Conservation (phyloP, 2,797 vertebrate genomes). For the Pachyuromys duprasi region DNA sequence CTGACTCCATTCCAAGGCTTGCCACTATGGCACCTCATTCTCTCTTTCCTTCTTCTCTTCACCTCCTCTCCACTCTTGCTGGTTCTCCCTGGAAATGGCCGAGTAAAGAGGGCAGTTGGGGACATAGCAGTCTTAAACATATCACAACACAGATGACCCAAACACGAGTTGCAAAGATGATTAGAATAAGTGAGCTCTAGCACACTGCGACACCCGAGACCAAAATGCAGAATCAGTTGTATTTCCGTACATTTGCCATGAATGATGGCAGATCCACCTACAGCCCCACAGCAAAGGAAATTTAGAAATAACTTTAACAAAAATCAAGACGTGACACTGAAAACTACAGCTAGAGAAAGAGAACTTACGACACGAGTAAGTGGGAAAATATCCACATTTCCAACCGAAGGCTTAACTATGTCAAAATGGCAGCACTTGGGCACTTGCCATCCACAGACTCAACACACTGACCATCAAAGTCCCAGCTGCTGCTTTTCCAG, state of each 20-base stretch:
- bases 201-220: neutral
- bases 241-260: neutral
- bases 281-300: neutral
- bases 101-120: neutral
- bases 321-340: neutral
- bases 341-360: constrained; percentile 27
- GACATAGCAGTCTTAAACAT: neutral
- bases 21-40: neutral
- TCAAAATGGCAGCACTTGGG: neutral
- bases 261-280: neutral
- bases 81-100: constrained; percentile 21
- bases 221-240: neutral
- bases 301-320: constrained; percentile 9
- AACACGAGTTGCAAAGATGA: neutral
- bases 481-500: neutral
- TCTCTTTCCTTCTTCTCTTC: neutral
- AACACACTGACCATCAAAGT: constrained; percentile 7
- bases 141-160: neutral
- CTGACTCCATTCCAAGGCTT: neutral
- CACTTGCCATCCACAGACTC: neutral
- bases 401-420: neutral
- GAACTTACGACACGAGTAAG: constrained; percentile 11
- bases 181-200: neutral
- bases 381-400: neutral
- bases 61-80: neutral